Evolutionary conservation across 2,888 invertebrate species (phyloP).

Genomic region (Tolmerus cingulatus): DNA sequence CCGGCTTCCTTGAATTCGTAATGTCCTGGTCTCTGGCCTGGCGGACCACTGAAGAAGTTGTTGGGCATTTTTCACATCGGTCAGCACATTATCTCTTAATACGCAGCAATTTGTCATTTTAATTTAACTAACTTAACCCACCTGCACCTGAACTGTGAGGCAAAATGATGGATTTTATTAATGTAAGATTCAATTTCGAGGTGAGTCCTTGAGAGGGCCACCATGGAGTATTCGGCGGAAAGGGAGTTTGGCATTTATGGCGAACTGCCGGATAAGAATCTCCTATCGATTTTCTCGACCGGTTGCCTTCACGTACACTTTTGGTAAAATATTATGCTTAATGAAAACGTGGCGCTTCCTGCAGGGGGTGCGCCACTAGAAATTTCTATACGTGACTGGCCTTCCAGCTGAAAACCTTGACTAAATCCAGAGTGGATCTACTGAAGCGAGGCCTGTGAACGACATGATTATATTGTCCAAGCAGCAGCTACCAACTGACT

Average conservation of each 20-base stretch:
- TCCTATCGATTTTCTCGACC: background rate
- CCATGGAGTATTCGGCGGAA: background rate
- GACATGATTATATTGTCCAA: background rate
- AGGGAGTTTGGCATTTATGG: background rate
- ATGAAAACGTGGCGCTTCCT: conserved; percentile 4
- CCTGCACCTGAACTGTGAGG: background rate
- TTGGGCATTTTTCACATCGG: conserved; percentile 5
- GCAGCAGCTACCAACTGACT: background rate
- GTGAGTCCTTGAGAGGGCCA: background rate
- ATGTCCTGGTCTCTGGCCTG: background rate
- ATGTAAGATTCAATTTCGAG: conserved; percentile 23
- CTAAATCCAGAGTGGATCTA: background rate
- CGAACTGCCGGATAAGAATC: background rate
- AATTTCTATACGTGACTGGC: conserved; percentile 2
- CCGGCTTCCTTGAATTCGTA: background rate
- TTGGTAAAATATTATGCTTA: conserved; percentile 9
- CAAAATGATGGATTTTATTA: conserved; percentile 17
- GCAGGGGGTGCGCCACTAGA: background rate
- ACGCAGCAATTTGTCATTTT: conserved; percentile 26
- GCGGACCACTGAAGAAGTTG: background rate
- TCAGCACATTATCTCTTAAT: conserved; percentile 38
- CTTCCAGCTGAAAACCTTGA: background rate
- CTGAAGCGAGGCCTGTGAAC: background rate
- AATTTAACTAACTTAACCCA: conserved; percentile 15
- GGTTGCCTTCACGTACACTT: conserved; percentile 17